Base-by-base conservation (phyloP, 53 echinoderm and acorn worm species). In the Crossaster papposus region DNA sequence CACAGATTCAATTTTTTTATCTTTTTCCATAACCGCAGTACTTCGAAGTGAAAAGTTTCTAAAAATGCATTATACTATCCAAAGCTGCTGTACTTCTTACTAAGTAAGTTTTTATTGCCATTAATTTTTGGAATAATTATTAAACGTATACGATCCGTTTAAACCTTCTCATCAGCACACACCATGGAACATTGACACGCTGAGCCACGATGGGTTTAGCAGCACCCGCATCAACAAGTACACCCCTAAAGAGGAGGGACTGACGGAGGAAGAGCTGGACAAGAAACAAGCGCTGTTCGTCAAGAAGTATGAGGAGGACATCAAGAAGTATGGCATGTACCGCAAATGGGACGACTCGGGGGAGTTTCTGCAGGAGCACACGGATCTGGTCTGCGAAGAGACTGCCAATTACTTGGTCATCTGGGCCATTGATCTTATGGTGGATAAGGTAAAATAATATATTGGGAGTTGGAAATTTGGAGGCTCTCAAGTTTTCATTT, bases 321-420 rank as follows among this genome's bases (percentile, higher is more conserved):
- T 97, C 37, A 95, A 97, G 86, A 93, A 93, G 77, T 97, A 93
- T 81, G 97, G 97, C n/a, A 95, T 97, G 97, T 89, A 89, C 75
- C 92, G 86, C 73, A 92, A 77, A 23, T 91, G 92, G 76, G 91
- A 93, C 20, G 97, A 97, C 80, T 84, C 94, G 1, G 90, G 92
- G 86, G 38, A 85, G 77, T 95, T 93, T 33, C 85, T 97, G 65
- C 34, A 81, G 32, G 93, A 94, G 1, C 85, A 97, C 81, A 73
- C 93, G 9, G 86, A 94, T 74, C 92, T 97, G 24, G 94, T 94
- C 36, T 95, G 97, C 53, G 97, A 97, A 54, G 92, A 94, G 30
- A 94, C 97, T 9, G 95, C 97, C 38, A 97, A 97, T 77, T 97
- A 97, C 51, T 91, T 97, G 14, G 97, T 94, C 44, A 97, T 97